Evolutionary conservation across 2,113 vertebrate species (phyloP), one percentile per base, ranked within the genome.

Genomic region (Periophthalmodon schlosseri): DNA sequence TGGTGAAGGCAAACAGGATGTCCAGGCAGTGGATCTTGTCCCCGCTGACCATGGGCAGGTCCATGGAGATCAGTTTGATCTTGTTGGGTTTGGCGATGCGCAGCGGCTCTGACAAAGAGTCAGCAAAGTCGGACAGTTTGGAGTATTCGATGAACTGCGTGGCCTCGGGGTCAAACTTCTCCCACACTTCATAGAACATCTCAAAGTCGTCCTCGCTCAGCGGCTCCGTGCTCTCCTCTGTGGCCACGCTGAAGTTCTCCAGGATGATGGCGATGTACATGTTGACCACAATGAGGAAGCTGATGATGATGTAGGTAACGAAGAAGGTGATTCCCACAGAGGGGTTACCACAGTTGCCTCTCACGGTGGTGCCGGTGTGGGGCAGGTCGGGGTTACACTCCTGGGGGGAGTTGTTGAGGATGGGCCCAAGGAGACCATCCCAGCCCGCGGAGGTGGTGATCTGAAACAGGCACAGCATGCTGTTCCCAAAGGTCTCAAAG

Each of bases 231-330:
- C 98, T 99, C 89, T 99, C 98, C 91, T 99, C 98, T 0, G 98
- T 99, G 83, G 98, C 97, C 84, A 99, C 98, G 4, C 97, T 99
- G 92, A 99, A 99, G 93, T 99, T 99, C 93, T 99, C 98, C 85
- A 99, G 91, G 91, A 99, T 99, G 88, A 99, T 98, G 81, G 98
- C 98, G 36, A 99, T 99, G 91, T 99, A 99, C 98, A 99, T 99
- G 93, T 99, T 99, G 71, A 99, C 98, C 86, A 99, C 98, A 3
- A 99, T 99, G 82, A 99, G 96, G 91, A 99, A 99, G 73, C 97
- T 98, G 93, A 99, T 99, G 93, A 99, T 99, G 90, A 99, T 99
- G 82, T 99, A 99, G 16, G 97, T 99, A 74, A 99, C 98, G 54
- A 99, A 99, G 92, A 99, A 99, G 46, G 97, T 93, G 89, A 99